phyloP scores from a whole-genome alignment of 2,888 invertebrate genomes.

The Drosophila algonquin region DNA sequence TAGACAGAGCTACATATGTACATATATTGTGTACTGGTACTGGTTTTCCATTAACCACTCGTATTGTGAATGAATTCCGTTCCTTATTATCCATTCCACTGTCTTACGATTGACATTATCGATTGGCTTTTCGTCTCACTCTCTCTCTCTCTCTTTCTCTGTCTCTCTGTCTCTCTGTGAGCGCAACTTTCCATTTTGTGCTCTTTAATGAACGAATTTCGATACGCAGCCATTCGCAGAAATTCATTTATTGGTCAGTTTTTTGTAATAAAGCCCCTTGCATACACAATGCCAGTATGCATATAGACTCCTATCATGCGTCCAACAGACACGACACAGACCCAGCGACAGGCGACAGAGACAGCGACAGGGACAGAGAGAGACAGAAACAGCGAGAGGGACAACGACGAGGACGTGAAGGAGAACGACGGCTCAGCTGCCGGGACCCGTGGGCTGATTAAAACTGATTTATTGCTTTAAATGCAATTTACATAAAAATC shows the following conservation, averaged over 20 bases:
- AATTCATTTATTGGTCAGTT: slow-evolving; percentile 39
- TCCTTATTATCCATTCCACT: slow-evolving; percentile 16
- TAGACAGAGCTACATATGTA: no score
- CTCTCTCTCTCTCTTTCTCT: not conserved
- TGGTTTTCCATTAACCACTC: not conserved
- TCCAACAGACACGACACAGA: slow-evolving; percentile 35
- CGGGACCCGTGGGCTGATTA: slow-evolving; percentile 66
- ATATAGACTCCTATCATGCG: slow-evolving; percentile 52
- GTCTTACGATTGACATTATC: slow-evolving; percentile 21
- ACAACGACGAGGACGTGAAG: not conserved
- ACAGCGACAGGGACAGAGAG: not conserved
- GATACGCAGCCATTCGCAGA: slow-evolving; percentile 36
- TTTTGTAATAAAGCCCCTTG: slow-evolving; percentile 64
- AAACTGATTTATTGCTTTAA: slow-evolving; percentile 78
- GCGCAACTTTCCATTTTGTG: slow-evolving; percentile 39
- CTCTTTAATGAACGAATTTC: slow-evolving; percentile 63
- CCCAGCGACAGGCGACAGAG: slow-evolving; percentile 10
- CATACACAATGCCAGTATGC: slow-evolving; percentile 47
- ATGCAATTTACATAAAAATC: slow-evolving; percentile 76
- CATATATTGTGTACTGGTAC: no score
- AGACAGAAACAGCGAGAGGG: slow-evolving; percentile 20
- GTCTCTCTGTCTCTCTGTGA: not conserved
- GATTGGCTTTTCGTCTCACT: slow-evolving; percentile 9
- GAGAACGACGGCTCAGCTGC: slow-evolving; percentile 59
- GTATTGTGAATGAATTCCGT: not conserved